These are phyloP conservation scores for Eulemur macaco DNA, from an alignment of 2,113 vertebrate genomes.

Conservation along the genomic window DNA sequence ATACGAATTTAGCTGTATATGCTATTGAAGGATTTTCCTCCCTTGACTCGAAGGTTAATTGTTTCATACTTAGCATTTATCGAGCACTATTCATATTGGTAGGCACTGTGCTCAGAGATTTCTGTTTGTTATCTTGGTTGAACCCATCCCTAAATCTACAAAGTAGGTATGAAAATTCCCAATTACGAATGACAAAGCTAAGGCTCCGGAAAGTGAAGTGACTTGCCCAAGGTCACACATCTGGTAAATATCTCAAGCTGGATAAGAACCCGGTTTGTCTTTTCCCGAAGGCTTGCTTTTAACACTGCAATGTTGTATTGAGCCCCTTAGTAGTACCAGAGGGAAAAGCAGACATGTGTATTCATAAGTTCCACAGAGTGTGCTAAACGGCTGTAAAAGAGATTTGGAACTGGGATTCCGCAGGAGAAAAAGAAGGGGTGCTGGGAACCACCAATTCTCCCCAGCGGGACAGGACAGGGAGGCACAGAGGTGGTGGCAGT, in stretches of 20 bases:
- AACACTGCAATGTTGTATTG: neutral
- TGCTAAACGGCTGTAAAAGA: neutral
- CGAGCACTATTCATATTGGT: neutral
- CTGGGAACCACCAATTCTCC: neutral
- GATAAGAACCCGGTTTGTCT: neutral
- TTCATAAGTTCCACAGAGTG: neutral
- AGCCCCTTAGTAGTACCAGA: neutral
- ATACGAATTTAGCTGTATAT: neutral
- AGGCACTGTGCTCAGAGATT: neutral
- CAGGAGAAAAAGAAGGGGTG: fast-evolving
- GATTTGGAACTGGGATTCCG: neutral
- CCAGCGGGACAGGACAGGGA: neutral
- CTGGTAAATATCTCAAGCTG: neutral
- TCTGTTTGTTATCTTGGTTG: neutral
- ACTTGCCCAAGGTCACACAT: neutral
- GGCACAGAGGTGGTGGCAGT: neutral
- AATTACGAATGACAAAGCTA: neutral
- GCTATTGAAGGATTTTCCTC: neutral
- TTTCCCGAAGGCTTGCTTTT: constrained; percentile 25
- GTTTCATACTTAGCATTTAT: constrained; percentile 11
- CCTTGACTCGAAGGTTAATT: constrained; percentile 19
- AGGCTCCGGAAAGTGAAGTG: neutral
- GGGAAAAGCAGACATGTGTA: neutral
- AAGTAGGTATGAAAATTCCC: neutral
- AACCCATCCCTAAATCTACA: neutral